phyloP scores from a whole-genome alignment of 2,888 invertebrate species.

The Embidobia sp. region DNA sequence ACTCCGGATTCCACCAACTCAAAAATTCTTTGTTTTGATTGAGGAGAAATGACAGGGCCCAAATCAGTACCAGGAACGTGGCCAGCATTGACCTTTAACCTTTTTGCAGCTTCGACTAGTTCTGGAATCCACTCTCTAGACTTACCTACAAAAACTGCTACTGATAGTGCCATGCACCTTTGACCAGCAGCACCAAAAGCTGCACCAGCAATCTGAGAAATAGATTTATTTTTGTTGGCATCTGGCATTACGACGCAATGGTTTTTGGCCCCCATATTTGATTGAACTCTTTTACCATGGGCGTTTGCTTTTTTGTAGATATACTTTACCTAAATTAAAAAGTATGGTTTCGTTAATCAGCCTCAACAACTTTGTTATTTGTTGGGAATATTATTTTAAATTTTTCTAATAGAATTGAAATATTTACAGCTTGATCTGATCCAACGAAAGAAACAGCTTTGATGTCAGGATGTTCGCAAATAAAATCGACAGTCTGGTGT shows the following conservation, averaged over 20 bases:
- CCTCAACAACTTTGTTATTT: too few relatives aligned
- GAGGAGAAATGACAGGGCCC: conserved; percentile 96
- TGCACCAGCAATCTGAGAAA: conserved; percentile 96
- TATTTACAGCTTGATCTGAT: conserved; percentile 92
- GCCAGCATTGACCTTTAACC: conserved; percentile 95
- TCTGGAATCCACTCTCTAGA: conserved; percentile 97
- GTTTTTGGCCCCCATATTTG: conserved; percentile 99
- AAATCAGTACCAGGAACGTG: conserved; percentile 91
- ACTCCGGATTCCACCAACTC: conserved; percentile 91
- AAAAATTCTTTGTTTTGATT: conserved; percentile 92
- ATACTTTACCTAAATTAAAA: conserved; percentile 87
- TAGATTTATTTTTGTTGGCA: conserved; percentile 97
- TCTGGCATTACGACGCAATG: conserved; percentile 98
- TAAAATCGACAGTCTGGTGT: conserved; percentile 97
- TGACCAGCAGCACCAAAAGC: conserved; percentile 99
- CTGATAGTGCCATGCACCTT: conserved; percentile 99
- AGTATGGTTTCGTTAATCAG: background rate
- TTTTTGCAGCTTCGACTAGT: conserved; percentile 90
- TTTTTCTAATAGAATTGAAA: too few relatives aligned
- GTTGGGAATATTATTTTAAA: background rate
- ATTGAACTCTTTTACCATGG: conserved; percentile 92
- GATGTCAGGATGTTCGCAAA: conserved; percentile 98
- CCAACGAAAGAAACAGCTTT: conserved; percentile 99
- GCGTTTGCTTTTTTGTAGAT: conserved; percentile 91
- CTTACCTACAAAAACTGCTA: conserved; percentile 93